These are phyloP conservation scores for Apoda limacodes DNA, from an alignment of 2,888 invertebrate genomes.

Conservation along the genomic window DNA sequence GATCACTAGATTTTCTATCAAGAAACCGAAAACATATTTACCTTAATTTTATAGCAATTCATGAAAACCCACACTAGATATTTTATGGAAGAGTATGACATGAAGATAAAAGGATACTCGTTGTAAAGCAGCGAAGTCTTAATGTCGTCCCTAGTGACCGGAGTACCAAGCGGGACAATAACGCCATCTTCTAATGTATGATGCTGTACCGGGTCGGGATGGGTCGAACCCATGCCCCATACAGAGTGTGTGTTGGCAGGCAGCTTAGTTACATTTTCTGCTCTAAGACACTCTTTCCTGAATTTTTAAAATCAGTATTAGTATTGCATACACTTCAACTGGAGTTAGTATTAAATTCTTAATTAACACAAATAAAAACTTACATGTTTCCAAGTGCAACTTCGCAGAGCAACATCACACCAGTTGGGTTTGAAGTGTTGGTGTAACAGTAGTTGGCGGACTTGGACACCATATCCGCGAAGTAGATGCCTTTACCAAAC, in stretches of 20 bases:
- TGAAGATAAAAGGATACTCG: conserved; percentile 83
- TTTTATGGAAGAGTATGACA: no score
- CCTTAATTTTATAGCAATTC: no score
- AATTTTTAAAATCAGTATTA: not conserved
- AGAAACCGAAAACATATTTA: no score
- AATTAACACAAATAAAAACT: no score
- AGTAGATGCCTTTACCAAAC: conserved; percentile 99
- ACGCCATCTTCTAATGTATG: conserved; percentile 74
- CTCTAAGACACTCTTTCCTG: conserved; percentile 79
- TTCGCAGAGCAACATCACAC: conserved; percentile 91
- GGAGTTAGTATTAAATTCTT: no score
- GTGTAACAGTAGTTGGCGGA: conserved; percentile 97
- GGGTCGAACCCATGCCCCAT: conserved; percentile 87
- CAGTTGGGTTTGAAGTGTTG: conserved; percentile 75
- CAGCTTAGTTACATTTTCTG: conserved; percentile 81
- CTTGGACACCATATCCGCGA: conserved; percentile 99
- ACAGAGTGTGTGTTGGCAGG: conserved; percentile 89
- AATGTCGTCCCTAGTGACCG: conserved; percentile 33
- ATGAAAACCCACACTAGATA: no score
- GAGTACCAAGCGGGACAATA: conserved; percentile 73
- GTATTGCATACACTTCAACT: no score
- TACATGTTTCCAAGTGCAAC: conserved; percentile 95
- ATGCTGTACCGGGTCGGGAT: conserved; percentile 79
- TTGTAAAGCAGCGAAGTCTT: conserved; percentile 83
- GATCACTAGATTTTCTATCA: no score